A percentile compares a stretch with the other conserved stretches of the same genome.
phyloP scores from a whole-genome alignment of 2,888 invertebrate genomes.

The Ischnura elegans region DNA sequence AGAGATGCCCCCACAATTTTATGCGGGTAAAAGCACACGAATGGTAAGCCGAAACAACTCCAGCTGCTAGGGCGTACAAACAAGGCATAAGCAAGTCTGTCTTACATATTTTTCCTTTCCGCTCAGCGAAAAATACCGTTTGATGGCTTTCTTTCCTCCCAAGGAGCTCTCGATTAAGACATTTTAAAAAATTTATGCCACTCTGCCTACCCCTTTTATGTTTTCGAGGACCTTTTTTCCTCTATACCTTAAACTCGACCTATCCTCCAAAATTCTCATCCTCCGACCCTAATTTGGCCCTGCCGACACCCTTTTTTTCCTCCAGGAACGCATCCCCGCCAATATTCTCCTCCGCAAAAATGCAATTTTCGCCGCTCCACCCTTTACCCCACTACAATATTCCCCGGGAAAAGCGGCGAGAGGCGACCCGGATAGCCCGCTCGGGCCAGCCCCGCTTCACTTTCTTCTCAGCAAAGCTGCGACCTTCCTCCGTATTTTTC shows the following conservation, averaged over 20 bases:
- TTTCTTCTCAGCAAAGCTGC: neutral
- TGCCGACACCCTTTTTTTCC: neutral
- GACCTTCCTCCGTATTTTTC: neutral
- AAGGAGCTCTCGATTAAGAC: neutral
- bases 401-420: neutral
- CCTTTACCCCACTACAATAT: slow-evolving; percentile 6
- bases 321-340: neutral
- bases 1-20: too few species aligned
- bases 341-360: neutral
- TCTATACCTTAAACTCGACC: neutral
- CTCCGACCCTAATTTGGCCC: neutral
- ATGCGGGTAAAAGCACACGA: neutral
- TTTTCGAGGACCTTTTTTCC: neutral
- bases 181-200: neutral
- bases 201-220: neutral
- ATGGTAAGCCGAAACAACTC: neutral
- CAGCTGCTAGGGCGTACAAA: neutral
- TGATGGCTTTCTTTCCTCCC: neutral
- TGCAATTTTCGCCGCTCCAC: slow-evolving; percentile 15
- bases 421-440: neutral
- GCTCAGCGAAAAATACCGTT: neutral
- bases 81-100: neutral
- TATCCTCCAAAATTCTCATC: neutral
- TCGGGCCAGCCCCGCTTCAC: neutral
- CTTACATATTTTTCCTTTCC: neutral